phyloP scores from a whole-genome alignment of 2,888 invertebrate genomes.

The Sarcophaga carnaria region DNA sequence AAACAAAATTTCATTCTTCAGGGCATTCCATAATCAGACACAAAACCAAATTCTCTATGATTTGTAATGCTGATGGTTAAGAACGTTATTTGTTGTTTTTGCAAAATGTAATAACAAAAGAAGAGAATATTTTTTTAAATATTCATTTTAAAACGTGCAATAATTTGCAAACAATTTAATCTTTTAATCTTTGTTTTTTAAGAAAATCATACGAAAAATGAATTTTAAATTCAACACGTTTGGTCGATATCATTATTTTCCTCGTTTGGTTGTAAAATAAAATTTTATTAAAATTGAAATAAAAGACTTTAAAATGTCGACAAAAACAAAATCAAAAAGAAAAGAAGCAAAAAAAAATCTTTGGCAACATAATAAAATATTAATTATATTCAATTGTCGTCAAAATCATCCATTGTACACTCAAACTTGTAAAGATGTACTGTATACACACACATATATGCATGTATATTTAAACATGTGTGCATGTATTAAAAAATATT shows the following conservation, averaged over 20 bases:
- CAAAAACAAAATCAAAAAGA: too few relatives aligned
- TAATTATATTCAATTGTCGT: slow-evolving; percentile 47
- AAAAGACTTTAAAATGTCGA: neutral
- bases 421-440: neutral
- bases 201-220: too few relatives aligned
- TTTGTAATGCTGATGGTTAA: too few relatives aligned
- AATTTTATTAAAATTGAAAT: neutral
- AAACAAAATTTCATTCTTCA: too few relatives aligned
- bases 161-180: too few relatives aligned
- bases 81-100: too few relatives aligned
- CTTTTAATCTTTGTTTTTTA: too few relatives aligned
- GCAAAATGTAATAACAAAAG: too few relatives aligned
- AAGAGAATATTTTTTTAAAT: too few relatives aligned
- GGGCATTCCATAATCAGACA: too few relatives aligned
- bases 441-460: neutral
- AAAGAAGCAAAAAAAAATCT: neutral
- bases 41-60: too few relatives aligned
- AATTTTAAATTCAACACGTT: slow-evolving; percentile 13
- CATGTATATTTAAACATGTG: neutral
- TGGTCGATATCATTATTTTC: slow-evolving; percentile 16
- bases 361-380: slow-evolving; percentile 8
- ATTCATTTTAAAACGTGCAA: too few relatives aligned
- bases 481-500: slow-evolving; percentile 19
- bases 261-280: neutral
- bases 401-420: neutral